Evolutionary conservation across 1,140 invertebrate species (phyloP).

Genomic region (Heliconius melpomene): DNA sequence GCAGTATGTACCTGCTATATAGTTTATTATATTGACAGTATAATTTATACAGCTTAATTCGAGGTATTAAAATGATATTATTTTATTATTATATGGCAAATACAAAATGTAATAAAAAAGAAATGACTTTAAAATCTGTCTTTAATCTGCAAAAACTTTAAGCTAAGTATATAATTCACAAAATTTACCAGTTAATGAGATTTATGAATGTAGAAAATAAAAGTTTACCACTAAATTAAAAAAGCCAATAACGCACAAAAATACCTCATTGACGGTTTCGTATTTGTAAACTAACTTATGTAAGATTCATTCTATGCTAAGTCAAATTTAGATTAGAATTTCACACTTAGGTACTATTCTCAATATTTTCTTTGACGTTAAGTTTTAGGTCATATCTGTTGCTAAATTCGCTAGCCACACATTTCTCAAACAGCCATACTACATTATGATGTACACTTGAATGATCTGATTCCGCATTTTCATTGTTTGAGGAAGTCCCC

Average conservation of each 20-base stretch:
- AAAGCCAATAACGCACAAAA: too few species aligned
- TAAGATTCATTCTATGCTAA: neutral
- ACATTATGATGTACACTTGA: constrained; percentile 41
- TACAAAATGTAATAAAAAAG: too few species aligned
- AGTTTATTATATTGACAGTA: too few species aligned
- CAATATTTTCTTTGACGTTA: neutral
- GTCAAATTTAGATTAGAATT: neutral
- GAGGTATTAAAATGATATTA: too few species aligned
- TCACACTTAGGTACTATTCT: too few species aligned
- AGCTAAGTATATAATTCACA: too few species aligned
- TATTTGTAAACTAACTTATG: neutral
- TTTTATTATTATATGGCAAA: too few species aligned
- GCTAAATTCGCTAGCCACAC: constrained; percentile 10
- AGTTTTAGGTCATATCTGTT: neutral
- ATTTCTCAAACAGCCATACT: constrained; percentile 8
- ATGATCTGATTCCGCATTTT: constrained; percentile 46
- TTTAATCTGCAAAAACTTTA: too few species aligned
- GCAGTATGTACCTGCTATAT: too few species aligned
- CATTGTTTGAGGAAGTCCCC: constrained; percentile 53
- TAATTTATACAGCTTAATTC: too few species aligned
- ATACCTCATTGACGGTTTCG: too few species aligned
- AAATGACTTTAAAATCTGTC: too few species aligned
- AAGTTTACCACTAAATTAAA: neutral
- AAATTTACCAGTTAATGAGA: neutral
- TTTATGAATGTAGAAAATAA: neutral